Percentiles rank a stretch among this genome's conserved stretches.
These are phyloP conservation scores for Dynastes hyllus DNA, from an alignment of 2,888 invertebrate genomes.

Conservation along the genomic window DNA sequence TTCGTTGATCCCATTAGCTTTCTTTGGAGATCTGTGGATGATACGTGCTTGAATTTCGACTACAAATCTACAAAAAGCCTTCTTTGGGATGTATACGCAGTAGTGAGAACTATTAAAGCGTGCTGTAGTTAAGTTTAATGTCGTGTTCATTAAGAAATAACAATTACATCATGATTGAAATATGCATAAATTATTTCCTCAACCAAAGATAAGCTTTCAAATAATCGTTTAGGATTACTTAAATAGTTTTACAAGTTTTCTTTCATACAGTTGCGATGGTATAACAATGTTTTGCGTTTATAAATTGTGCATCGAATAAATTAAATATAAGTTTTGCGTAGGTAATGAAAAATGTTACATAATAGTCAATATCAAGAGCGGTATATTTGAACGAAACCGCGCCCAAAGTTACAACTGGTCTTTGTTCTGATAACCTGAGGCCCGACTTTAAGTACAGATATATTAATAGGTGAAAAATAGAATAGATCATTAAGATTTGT, in stretches of 20 bases:
- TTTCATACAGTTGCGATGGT: not conserved
- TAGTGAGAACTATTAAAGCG: no score
- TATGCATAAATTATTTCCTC: no score
- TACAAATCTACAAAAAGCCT: no score
- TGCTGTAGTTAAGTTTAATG: no score
- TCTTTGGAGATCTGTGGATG: no score
- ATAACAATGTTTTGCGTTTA: not conserved
- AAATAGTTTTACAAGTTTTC: not conserved
- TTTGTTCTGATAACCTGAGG: slow-evolving; percentile 31
- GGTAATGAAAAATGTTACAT: slow-evolving; percentile 34
- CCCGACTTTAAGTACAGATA: slow-evolving; percentile 31
- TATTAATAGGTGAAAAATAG: slow-evolving; percentile 17
- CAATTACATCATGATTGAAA: no score
- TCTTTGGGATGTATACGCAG: no score
- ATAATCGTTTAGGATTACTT: no score
- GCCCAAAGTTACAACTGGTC: slow-evolving; percentile 39
- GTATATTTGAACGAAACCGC: slow-evolving; percentile 40
- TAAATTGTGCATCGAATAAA: slow-evolving; percentile 10
- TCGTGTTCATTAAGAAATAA: no score
- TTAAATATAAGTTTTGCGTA: slow-evolving; percentile 5
- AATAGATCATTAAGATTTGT: slow-evolving; percentile 26
- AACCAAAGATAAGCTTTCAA: no score
- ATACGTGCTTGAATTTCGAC: no score
- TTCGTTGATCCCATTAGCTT: no score
- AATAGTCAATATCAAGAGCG: slow-evolving; percentile 36